Percentiles rank a stretch among this genome's conserved stretches.
These are phyloP conservation scores for Eublepharis macularius DNA, from an alignment of 2,113 vertebrate genomes.

Conservation along the genomic window DNA sequence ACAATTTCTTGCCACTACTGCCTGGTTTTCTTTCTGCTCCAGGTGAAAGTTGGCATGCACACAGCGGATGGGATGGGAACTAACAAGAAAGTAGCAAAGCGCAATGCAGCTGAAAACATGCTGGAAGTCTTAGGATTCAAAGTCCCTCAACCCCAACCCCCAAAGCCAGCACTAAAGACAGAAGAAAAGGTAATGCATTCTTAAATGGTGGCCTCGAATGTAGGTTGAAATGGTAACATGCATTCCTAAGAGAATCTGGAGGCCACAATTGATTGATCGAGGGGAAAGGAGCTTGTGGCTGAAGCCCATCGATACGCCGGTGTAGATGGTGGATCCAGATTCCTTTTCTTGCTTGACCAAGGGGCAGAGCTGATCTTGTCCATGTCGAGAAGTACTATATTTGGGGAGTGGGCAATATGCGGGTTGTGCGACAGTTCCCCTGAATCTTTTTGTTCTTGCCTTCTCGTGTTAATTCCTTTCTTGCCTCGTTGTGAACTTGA, in stretches of 20 bases:
- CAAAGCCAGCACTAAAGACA: slow-evolving; percentile 94
- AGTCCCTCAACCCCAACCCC: slow-evolving; percentile 92
- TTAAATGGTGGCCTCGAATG: background rate
- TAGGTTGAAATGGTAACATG: background rate
- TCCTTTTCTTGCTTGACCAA: background rate
- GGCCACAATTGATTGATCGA: background rate
- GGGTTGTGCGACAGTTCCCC: background rate
- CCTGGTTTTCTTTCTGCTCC: background rate
- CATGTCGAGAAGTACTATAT: background rate
- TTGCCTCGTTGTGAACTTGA: background rate
- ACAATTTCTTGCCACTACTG: background rate
- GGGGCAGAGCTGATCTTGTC: background rate
- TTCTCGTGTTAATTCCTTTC: background rate
- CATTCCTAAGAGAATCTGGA: background rate
- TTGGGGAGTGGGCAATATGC: background rate
- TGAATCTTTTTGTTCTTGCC: background rate
- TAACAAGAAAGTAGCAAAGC: slow-evolving; percentile 97
- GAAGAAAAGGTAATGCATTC: slow-evolving; percentile 88
- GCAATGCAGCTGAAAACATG: slow-evolving; percentile 97
- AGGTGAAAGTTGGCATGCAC: slow-evolving; percentile 92
- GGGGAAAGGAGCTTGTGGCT: background rate
- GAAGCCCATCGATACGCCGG: background rate
- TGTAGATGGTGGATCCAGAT: background rate
- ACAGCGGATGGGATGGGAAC: slow-evolving; percentile 93
- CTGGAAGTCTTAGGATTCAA: slow-evolving; percentile 96